phyloP scores from a whole-genome alignment of 2,888 invertebrate species.

The Marronus borbonicus region DNA sequence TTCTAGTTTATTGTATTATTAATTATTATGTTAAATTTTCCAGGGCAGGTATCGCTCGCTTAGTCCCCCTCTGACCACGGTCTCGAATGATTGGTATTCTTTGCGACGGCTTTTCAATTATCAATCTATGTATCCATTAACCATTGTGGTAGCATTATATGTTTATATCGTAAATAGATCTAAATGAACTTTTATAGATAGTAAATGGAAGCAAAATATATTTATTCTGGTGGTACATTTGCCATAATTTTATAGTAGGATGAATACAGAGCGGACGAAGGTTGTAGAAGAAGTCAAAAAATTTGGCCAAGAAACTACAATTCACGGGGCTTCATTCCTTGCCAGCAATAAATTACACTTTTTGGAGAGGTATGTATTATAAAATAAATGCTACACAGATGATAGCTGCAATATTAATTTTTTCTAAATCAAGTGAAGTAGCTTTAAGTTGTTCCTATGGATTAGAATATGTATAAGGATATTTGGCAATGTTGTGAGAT shows the following conservation, averaged over 20 bases:
- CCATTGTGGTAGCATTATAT: too few species aligned
- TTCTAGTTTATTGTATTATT: too few species aligned
- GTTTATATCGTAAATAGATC: not conserved
- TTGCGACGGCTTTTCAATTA: too few species aligned
- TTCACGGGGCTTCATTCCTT: slow-evolving; percentile 62
- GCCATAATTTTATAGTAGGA: not conserved
- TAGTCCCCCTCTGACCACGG: too few species aligned
- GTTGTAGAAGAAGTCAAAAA: slow-evolving; percentile 40
- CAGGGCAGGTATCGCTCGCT: too few species aligned
- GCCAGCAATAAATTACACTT: slow-evolving; percentile 70
- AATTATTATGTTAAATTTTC: too few species aligned
- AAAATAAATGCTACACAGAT: not conserved
- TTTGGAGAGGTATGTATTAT: slow-evolving; percentile 70
- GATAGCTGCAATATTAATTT: slow-evolving; percentile 15
- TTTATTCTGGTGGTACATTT: not conserved
- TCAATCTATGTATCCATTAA: too few species aligned
- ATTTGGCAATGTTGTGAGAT: too few species aligned
- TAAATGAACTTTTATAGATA: not conserved
- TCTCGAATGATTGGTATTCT: too few species aligned
- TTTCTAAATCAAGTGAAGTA: not conserved
- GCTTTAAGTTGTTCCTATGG: too few species aligned
- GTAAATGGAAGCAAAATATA: not conserved
- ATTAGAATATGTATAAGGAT: too few species aligned
- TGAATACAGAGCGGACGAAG: not conserved
- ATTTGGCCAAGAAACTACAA: slow-evolving; percentile 63